phyloP scores from a whole-genome alignment of 2,888 invertebrate genomes.

The Andrena bucephala region DNA sequence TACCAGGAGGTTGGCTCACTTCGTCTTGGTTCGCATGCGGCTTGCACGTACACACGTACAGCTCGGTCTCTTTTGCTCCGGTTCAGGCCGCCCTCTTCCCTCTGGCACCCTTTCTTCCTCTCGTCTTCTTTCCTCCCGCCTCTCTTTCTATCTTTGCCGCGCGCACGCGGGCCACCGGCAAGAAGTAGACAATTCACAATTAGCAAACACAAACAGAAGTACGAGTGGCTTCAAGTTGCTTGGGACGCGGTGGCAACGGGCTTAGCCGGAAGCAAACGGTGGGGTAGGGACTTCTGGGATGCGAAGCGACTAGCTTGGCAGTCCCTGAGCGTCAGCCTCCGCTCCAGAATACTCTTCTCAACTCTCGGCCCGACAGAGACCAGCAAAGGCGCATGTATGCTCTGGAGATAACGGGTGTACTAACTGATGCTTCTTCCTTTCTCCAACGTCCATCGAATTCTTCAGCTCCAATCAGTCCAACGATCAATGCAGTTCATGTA shows the following conservation, averaged over 20 bases:
- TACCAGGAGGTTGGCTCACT: slow-evolving; percentile 60
- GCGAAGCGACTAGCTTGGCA: slow-evolving; percentile 77
- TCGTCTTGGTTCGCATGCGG: slow-evolving; percentile 70
- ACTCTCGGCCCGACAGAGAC: slow-evolving; percentile 66
- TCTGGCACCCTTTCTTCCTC: slow-evolving; percentile 25
- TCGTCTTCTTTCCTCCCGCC: slow-evolving; percentile 4
- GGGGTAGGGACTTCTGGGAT: slow-evolving; percentile 75
- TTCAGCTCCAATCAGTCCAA: neutral
- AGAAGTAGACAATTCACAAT: slow-evolving; percentile 85
- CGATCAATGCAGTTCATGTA: neutral
- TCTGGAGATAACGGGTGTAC: slow-evolving; percentile 69
- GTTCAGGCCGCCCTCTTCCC: slow-evolving; percentile 31
- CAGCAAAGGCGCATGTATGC: slow-evolving; percentile 67
- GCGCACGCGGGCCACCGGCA: slow-evolving; percentile 71
- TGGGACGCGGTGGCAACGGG: slow-evolving; percentile 75
- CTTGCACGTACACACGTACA: slow-evolving; percentile 45
- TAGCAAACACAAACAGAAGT: slow-evolving; percentile 84
- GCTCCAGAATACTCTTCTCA: slow-evolving; percentile 71
- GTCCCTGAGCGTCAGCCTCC: slow-evolving; percentile 73
- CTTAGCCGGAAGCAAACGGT: slow-evolving; percentile 79
- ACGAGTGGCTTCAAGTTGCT: slow-evolving; percentile 81
- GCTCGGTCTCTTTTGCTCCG: slow-evolving; percentile 28
- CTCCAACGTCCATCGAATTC: neutral
- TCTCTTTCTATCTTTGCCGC: slow-evolving; percentile 48
- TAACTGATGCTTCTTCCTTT: neutral